These are phyloP conservation scores for Lordiphosa clarofinis DNA, from an alignment of 1,140 invertebrate species.

Conservation along the genomic window DNA sequence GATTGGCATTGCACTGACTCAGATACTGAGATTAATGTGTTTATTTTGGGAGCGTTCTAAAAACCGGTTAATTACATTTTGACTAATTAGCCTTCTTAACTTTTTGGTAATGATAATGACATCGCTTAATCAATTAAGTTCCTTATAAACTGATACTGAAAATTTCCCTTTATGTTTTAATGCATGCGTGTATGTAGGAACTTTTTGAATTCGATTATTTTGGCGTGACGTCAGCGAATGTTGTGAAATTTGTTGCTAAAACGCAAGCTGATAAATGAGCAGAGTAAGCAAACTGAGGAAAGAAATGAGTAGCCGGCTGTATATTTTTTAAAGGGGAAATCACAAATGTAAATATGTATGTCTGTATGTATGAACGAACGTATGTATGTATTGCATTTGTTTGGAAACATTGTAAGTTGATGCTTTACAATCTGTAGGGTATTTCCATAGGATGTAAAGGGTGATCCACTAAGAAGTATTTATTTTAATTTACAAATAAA, in stretches of 20 bases:
- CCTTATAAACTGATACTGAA: neutral
- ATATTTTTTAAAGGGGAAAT: too few relatives aligned
- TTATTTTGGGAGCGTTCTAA: slow-evolving; percentile 49
- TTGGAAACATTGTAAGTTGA: too few relatives aligned
- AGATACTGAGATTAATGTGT: slow-evolving; percentile 8
- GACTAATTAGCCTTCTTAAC: slow-evolving; percentile 21
- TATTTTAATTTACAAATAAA: too few relatives aligned
- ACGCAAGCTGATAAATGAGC: slow-evolving; percentile 6
- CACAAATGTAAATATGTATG: too few relatives aligned
- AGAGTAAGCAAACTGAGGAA: too few relatives aligned
- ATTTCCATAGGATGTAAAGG: too few relatives aligned
- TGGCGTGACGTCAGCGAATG: slow-evolving; percentile 2
- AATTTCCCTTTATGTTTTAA: too few relatives aligned
- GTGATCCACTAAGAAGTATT: too few relatives aligned
- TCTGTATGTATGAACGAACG: too few relatives aligned
- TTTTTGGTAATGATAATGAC: slow-evolving; percentile 7
- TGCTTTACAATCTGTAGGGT: too few relatives aligned
- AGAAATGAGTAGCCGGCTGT: too few relatives aligned
- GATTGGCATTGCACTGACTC: slow-evolving; percentile 32
- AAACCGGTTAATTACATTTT: slow-evolving; percentile 31
- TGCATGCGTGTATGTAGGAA: neutral
- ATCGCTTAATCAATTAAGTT: slow-evolving; percentile 4
- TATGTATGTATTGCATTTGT: too few relatives aligned
- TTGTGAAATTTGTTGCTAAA: slow-evolving; percentile 7
- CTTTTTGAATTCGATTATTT: neutral